These are phyloP conservation scores for Metopolophium dirhodum DNA, from an alignment of 1,140 invertebrate genomes.

Conservation along the genomic window DNA sequence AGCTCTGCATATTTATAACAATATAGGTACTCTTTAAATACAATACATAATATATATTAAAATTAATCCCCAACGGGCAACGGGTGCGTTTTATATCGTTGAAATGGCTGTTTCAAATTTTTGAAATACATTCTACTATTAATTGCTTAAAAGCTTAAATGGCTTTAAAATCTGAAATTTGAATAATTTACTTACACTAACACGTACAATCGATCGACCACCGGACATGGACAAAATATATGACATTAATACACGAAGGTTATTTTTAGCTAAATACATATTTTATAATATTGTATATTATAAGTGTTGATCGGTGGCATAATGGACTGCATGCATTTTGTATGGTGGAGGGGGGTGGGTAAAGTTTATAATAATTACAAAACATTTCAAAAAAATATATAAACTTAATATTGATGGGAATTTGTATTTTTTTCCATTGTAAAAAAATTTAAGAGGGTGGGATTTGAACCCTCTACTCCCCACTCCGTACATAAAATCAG, in stretches of 20 bases:
- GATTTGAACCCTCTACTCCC: not conserved
- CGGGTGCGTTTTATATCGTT: not conserved
- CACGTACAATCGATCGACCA: not conserved
- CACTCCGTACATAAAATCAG: not conserved
- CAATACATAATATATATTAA: not conserved
- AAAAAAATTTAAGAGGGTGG: not conserved
- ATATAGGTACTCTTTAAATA: not conserved
- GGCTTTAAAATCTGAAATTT: not conserved
- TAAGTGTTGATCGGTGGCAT: not conserved
- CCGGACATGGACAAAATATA: too few relatives aligned
- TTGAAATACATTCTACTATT: not conserved
- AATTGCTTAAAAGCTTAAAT: not conserved
- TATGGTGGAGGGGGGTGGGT: not conserved
- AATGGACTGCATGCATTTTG: not conserved
- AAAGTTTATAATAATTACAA: not conserved
- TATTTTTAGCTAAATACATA: not conserved
- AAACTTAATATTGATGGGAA: not conserved
- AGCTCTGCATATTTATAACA: not conserved
- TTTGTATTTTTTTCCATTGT: not conserved
- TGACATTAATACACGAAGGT: not conserved
- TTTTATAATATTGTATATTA: not conserved
- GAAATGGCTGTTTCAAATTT: not conserved
- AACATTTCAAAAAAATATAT: not conserved
- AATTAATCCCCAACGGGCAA: not conserved
- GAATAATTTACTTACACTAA: not conserved